Conservation (phyloP, 2,113 vertebrate genomes). For the Zonotrichia leucophrys region DNA sequence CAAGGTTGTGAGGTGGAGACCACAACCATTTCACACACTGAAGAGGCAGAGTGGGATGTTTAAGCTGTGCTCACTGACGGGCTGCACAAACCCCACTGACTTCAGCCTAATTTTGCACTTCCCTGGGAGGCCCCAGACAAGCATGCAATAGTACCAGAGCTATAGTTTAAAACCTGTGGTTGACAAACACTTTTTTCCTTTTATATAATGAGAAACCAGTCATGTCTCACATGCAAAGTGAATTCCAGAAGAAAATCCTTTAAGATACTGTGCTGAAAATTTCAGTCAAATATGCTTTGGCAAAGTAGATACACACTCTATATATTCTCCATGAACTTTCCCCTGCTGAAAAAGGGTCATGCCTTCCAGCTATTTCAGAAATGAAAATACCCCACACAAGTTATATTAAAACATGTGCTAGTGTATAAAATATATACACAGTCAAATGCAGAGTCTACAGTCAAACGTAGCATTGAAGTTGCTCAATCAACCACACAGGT, state of each 20-base stretch:
- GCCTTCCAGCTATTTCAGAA: slow-evolving; percentile 1
- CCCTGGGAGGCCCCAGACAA: not conserved
- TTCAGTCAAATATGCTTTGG: not conserved
- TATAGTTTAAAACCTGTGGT: not conserved
- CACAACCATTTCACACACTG: not conserved
- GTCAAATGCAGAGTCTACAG: not conserved
- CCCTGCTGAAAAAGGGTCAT: not conserved
- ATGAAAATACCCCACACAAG: not conserved
- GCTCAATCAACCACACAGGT: slow-evolving; percentile 32
- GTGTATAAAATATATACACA: not conserved
- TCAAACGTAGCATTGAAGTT: slow-evolving; percentile 34
- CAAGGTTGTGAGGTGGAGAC: not conserved
- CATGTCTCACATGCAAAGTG: not conserved
- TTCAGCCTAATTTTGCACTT: not conserved
- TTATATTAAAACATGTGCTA: not conserved
- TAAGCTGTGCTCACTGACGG: fast-evolving
- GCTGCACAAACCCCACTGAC: not conserved
- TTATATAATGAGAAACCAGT: not conserved
- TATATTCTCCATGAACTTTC: not conserved
- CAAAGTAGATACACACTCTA: not conserved
- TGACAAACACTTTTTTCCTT: not conserved
- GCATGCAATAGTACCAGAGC: not conserved
- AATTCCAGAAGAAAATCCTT: not conserved
- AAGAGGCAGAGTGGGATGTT: not conserved
- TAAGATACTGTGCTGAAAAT: not conserved